phyloP scores from a whole-genome alignment of 2,797 vertebrate species.

The Onychomys leucogaster region DNA sequence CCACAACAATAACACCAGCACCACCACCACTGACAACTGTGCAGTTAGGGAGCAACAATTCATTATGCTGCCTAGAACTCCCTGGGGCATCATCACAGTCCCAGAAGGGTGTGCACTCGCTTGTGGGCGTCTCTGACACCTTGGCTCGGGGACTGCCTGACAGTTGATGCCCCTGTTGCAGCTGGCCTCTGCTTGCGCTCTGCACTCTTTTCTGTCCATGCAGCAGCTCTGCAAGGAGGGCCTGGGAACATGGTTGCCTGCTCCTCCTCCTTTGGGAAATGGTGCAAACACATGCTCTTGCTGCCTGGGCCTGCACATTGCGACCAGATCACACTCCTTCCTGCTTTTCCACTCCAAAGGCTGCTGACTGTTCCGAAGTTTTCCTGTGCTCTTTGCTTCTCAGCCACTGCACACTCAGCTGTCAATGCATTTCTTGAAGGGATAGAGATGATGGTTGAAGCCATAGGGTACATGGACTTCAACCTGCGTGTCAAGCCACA shows the following conservation, averaged over 20 bases:
- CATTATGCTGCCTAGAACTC: background rate
- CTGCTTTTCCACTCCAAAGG: background rate
- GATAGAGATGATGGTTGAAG: background rate
- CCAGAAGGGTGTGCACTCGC: background rate
- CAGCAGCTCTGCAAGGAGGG: background rate
- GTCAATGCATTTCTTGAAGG: background rate
- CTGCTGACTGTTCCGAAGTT: background rate
- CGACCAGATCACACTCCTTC: background rate
- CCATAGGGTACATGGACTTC: background rate
- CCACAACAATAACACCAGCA: background rate
- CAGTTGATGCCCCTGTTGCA: background rate
- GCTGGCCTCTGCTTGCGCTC: background rate
- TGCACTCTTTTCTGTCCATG: background rate
- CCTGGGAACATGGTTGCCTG: background rate
- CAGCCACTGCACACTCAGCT: background rate
- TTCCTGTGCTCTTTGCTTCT: background rate
- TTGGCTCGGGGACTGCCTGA: background rate
- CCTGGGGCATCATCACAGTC: background rate
- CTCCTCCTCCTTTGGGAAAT: background rate
- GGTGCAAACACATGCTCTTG: background rate
- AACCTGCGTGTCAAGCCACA: background rate
- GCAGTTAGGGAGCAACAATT: constrained; percentile 6
- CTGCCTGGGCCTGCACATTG: background rate
- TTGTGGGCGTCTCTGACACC: background rate
- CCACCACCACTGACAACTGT: background rate